phyloP scores from a whole-genome alignment of 2,888 invertebrate species.

The Plagodis pulveraria region DNA sequence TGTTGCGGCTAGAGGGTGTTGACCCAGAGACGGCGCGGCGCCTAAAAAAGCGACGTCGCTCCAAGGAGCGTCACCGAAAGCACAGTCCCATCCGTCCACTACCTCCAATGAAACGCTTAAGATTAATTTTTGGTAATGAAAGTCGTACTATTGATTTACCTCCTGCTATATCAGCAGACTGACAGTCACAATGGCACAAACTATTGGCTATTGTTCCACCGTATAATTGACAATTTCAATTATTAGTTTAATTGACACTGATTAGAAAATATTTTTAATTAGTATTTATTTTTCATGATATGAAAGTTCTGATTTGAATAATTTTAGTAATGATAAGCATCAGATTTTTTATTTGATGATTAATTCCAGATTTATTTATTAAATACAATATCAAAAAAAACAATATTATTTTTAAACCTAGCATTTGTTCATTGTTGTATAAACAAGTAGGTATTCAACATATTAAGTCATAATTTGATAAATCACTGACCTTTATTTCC shows the following conservation, averaged over 20 bases:
- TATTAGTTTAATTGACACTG: conserved; percentile 83
- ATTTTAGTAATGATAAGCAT: conserved; percentile 69
- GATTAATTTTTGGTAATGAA: conserved; percentile 95
- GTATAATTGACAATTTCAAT: conserved; percentile 70
- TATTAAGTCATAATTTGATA: too few species aligned
- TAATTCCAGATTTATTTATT: conserved; percentile 73
- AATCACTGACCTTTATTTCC: too few species aligned
- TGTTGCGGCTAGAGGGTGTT: conserved; percentile 92
- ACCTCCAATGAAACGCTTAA: conserved; percentile 93
- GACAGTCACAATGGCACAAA: conserved; percentile 68
- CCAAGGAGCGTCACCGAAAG: conserved; percentile 78
- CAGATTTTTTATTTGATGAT: conserved; percentile 64
- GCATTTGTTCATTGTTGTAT: background rate
- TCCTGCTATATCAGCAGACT: conserved; percentile 87
- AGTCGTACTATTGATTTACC: conserved; percentile 95
- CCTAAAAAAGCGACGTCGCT: conserved; percentile 82
- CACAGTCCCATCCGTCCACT: conserved; percentile 84
- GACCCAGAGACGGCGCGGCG: conserved; percentile 83
- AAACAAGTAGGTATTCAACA: too few species aligned
- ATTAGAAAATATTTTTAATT: conserved; percentile 76
- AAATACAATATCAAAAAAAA: conserved; percentile 50
- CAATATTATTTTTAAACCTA: background rate
- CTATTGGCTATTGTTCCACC: conserved; percentile 80
- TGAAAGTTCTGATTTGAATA: conserved; percentile 67
- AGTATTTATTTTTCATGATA: conserved; percentile 78